Base-by-base conservation (phyloP, 1,140 invertebrate species). In the Stratiolaelaps scimitus region DNA sequence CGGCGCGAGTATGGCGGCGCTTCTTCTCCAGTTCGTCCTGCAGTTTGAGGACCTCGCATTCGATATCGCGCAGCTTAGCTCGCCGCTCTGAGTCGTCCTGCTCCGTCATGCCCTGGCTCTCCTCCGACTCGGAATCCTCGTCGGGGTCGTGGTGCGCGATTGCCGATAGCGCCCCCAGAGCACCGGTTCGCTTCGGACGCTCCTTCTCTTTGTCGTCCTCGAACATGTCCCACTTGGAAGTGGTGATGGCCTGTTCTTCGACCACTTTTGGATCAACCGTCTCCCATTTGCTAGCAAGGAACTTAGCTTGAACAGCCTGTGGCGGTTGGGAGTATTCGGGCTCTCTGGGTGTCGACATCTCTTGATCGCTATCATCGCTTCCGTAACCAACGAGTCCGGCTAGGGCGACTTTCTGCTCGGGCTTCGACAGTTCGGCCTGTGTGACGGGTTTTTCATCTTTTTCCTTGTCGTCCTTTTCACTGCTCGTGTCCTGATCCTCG, bases 221-320 rank as follows among this genome's bases (percentile, higher is more conserved):
- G 66, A 85, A 75, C 71, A 83, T 76, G 72, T 91, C 88, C 88
- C 88, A 91, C 74, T 90, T 89, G 67, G 85, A 88, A 1, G 86
- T 88, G 1, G 88, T 89, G 79, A 89, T 88, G 23, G 87, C 88
- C 76, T 90, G 87, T 17, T 86, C 86, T 75, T 89, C 86, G 30
- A 87, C 81, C 74, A 86, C 82, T 72, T 88, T 83, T 1, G 87
- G 87, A 77, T 93, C 89, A 7, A 96, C 87, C 28, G 86, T 91
- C 81, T 97, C 92, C 92, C 92, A 97, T 74, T 90, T 88, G 0
- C 91, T 93, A 7, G 87, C 86, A 44, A 91, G 84, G 78, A 78
- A 78, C 56, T 75, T 74, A 10, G 10, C 5, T 40, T 40, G 4
- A 6, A 4, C 34, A 40, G 34, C 34, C 34, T 40, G 34, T 40